Conservation (phyloP, 2,113 vertebrate genomes). For the Mugil cephalus region DNA sequence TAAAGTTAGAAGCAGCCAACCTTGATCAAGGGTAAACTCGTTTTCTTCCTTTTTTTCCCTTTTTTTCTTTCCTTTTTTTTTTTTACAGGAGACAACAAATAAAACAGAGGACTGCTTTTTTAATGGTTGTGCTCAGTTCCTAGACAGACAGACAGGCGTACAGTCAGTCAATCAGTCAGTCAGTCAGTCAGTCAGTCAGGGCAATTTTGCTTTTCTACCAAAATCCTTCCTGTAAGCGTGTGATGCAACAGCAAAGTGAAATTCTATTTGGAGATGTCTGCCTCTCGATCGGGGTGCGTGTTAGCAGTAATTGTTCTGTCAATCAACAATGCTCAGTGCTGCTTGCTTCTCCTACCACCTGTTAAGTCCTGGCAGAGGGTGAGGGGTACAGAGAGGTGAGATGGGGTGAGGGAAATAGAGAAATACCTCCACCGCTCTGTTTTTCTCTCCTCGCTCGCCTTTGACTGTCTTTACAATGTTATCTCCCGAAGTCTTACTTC, state of each 20-base stretch:
- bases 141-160: conserved; percentile 34
- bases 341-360: conserved; percentile 81
- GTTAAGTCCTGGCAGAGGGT: conserved; percentile 76
- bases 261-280: conserved; percentile 87
- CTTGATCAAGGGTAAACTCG: conserved; percentile 81
- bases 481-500: neutral
- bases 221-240: conserved; percentile 80
- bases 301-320: conserved; percentile 90
- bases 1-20: conserved; percentile 78
- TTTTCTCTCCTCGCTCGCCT: conserved; percentile 29
- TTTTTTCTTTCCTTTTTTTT: conserved; percentile 37
- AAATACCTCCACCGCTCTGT: conserved; percentile 32
- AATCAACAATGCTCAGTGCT: conserved; percentile 82
- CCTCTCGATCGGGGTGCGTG: conserved; percentile 81
- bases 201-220: conserved; percentile 72
- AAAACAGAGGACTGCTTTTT: conserved; percentile 59
- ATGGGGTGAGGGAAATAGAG: conserved; percentile 40
- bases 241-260: conserved; percentile 85
- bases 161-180: conserved; percentile 29
- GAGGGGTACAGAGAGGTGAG: conserved; percentile 65
- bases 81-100: conserved; percentile 52
- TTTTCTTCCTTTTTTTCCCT: conserved; percentile 38
- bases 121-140: conserved; percentile 54
- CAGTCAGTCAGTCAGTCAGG: conserved; percentile 54
- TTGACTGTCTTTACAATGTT: conserved; percentile 24